phyloP scores from a whole-genome alignment of 1,140 invertebrate genomes.

The Listronotus oregonensis region DNA sequence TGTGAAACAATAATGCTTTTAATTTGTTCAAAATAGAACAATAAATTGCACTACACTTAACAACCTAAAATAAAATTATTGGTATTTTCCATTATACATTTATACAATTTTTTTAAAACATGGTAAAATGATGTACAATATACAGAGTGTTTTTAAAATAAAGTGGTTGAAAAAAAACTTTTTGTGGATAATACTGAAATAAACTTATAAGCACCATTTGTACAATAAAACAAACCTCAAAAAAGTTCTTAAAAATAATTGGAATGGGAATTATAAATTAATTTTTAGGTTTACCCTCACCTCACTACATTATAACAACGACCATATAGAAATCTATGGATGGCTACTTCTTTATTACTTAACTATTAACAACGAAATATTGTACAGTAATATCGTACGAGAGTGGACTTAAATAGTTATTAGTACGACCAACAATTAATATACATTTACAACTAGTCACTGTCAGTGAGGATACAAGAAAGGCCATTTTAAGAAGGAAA shows the following conservation, averaged over 20 bases:
- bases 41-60: conserved; percentile 46
- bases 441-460: conserved; percentile 32
- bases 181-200: conserved; percentile 48
- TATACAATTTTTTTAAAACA: conserved; percentile 39
- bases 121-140: conserved; percentile 42
- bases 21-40: conserved; percentile 46
- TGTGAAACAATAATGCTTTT: conserved; percentile 43
- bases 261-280: conserved; percentile 44
- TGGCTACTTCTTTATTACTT: conserved; percentile 28
- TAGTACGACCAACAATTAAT: conserved; percentile 30
- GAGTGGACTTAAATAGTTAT: conserved; percentile 2
- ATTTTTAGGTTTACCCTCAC: conserved; percentile 41
- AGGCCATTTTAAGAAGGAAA: conserved; percentile 10
- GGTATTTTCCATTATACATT: conserved; percentile 41
- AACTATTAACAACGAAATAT: conserved; percentile 39
- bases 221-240: conserved; percentile 30
- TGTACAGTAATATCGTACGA: conserved; percentile 43
- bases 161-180: conserved; percentile 30
- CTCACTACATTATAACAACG: conserved; percentile 33
- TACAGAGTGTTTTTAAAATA: conserved; percentile 36
- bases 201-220: conserved; percentile 36
- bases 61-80: conserved; percentile 42
- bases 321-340: conserved; percentile 35
- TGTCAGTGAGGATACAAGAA: conserved; percentile 34
- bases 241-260: conserved; percentile 43